Evolutionary conservation across 2,113 vertebrate genomes (phyloP).

Genomic region (Casuarius casuarius): DNA sequence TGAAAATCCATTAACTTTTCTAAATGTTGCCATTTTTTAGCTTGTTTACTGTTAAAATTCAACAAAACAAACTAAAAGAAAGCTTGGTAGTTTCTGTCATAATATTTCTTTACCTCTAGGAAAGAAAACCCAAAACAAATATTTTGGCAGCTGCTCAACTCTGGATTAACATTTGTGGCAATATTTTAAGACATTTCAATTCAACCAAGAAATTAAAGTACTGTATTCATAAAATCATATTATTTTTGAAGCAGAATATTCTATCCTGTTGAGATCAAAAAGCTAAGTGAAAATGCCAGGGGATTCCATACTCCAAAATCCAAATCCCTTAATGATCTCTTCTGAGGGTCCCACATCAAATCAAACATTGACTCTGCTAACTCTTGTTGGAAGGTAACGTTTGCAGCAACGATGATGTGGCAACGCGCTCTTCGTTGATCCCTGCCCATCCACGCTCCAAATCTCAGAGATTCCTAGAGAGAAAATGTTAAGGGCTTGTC

Average conservation of each 20-base stretch:
- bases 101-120: constrained; percentile 43
- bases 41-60: background rate
- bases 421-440: background rate
- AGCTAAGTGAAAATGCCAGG: background rate
- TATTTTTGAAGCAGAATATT: background rate
- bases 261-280: background rate
- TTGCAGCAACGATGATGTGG: rapidly evolving
- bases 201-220: background rate
- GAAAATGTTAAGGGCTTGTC: too few relatives aligned
- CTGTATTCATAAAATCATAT: rapidly evolving
- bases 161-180: background rate
- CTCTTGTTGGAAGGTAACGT: too few relatives aligned
- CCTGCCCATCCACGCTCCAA: background rate
- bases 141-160: constrained; percentile 35
- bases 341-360: rapidly evolving
- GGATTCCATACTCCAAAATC: background rate
- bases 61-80: background rate
- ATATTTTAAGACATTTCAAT: background rate
- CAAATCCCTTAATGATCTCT: rapidly evolving
- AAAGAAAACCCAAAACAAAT: background rate
- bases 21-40: background rate
- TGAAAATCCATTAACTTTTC: background rate
- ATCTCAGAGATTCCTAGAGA: too few relatives aligned
- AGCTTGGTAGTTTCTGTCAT: background rate
- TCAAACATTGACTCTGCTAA: rapidly evolving